phyloP scores from a whole-genome alignment of 2,113 vertebrate genomes.

The Alces alces region DNA sequence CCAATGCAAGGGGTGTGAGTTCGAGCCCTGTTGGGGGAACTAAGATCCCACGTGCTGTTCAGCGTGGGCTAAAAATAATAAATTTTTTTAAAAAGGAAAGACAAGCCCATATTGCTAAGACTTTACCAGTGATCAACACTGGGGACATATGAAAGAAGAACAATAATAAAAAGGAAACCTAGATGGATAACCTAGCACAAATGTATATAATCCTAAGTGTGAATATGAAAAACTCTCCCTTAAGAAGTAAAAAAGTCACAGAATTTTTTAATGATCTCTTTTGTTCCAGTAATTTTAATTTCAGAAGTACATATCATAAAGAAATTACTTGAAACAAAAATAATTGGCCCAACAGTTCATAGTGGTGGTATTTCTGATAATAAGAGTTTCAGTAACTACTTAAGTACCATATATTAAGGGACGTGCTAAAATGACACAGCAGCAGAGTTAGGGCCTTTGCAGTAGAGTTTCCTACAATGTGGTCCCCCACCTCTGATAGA shows the following conservation, averaged over 20 bases:
- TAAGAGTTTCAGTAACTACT: neutral
- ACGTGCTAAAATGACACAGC: neutral
- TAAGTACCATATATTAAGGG: neutral
- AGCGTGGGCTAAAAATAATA: neutral
- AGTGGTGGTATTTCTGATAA: neutral
- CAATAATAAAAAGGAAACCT: neutral
- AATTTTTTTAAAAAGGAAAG: neutral
- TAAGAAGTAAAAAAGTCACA: neutral
- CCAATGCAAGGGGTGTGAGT: neutral
- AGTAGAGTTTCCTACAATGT: neutral
- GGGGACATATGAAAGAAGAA: neutral
- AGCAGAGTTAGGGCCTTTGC: neutral
- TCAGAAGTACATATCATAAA: neutral
- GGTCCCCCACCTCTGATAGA: neutral
- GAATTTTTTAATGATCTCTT: neutral
- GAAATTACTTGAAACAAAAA: neutral
- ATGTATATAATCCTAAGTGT: neutral
- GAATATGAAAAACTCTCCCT: neutral
- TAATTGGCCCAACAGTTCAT: neutral
- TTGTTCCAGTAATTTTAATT: neutral
- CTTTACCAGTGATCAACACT: neutral
- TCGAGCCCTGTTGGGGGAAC: rapidly evolving
- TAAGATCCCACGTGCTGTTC: neutral
- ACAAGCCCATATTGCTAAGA: neutral
- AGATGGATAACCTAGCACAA: neutral